Percentiles rank a stretch among this genome's conserved stretches.
Evolutionary conservation across 2,797 vertebrate species (phyloP).

Genomic region (Lagorchestes hirsutus): DNA sequence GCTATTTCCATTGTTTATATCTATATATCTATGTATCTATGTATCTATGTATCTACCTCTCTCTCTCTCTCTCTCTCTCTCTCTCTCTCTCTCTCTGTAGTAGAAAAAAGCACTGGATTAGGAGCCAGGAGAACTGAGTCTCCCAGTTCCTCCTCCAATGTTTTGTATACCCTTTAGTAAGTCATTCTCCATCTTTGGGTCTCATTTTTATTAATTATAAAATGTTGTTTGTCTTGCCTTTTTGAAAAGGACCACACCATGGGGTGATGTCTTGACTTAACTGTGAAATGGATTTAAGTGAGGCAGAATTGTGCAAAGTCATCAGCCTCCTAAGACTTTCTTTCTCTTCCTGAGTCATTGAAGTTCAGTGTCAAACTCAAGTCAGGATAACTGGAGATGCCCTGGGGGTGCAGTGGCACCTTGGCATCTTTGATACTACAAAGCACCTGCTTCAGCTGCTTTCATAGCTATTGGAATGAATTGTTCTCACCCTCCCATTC

Average conservation of each 20-base stretch:
- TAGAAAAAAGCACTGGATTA: neutral
- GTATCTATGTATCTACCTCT: too few relatives aligned
- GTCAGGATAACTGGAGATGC: neutral
- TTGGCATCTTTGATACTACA: neutral
- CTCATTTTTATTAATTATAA: neutral
- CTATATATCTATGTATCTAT: too few relatives aligned
- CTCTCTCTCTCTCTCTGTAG: too few relatives aligned
- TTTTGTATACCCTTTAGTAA: neutral
- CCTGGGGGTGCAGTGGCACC: neutral
- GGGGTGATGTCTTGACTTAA: neutral
- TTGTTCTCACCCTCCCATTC: neutral
- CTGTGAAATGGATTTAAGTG: neutral
- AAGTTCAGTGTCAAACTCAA: neutral
- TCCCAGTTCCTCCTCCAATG: neutral
- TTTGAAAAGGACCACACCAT: neutral
- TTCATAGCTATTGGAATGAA: neutral
- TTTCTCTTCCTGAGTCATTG: neutral
- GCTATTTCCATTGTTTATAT: neutral
- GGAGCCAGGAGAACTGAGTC: neutral
- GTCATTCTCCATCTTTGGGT: neutral
- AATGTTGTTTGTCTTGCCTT: neutral
- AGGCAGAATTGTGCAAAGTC: neutral
- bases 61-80: too few relatives aligned
- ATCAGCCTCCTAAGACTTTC: neutral
- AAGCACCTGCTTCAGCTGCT: neutral